A percentile compares a stretch with the other conserved stretches of the same genome.
Evolutionary conservation across 2,888 invertebrate species (phyloP).

Genomic region (Eilema caniola): DNA sequence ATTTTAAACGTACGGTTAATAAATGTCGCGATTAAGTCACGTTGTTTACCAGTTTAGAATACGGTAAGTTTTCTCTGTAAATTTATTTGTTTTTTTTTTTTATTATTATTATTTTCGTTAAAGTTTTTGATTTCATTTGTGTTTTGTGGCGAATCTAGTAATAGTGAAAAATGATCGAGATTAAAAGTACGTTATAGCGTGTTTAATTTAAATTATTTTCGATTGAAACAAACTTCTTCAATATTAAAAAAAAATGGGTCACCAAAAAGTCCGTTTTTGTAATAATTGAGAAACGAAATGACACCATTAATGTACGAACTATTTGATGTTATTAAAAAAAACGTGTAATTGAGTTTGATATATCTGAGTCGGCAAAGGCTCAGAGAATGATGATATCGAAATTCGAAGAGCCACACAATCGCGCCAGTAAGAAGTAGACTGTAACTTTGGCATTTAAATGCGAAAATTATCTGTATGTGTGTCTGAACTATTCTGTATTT

Average conservation of each 20-base stretch:
- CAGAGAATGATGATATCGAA: not conserved
- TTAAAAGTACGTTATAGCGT: constrained; percentile 19
- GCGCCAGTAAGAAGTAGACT: not conserved
- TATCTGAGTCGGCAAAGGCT: too few relatives aligned
- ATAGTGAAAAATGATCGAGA: constrained; percentile 20
- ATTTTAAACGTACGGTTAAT: constrained; percentile 52
- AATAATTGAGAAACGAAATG: not conserved
- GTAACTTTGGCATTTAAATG: not conserved
- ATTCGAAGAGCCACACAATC: not conserved
- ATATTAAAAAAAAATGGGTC: not conserved
- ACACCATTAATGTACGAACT: not conserved
- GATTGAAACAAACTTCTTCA: not conserved
- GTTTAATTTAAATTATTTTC: constrained; percentile 9
- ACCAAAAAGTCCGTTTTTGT: not conserved
- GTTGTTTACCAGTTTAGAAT: constrained; percentile 73
- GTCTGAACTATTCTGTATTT: not conserved
- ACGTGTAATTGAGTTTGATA: not conserved
- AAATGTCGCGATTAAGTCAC: constrained; percentile 60
- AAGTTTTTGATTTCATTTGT: constrained; percentile 49
- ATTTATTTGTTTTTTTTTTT: constrained; percentile 49
- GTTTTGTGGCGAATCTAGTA: constrained; percentile 33
- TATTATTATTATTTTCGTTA: constrained; percentile 42
- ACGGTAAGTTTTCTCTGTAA: constrained; percentile 54
- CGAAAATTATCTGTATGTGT: not conserved
- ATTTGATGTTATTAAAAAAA: not conserved